Base-by-base conservation (phyloP, 2,888 invertebrate species). In the Andrena haemorrhoa region DNA sequence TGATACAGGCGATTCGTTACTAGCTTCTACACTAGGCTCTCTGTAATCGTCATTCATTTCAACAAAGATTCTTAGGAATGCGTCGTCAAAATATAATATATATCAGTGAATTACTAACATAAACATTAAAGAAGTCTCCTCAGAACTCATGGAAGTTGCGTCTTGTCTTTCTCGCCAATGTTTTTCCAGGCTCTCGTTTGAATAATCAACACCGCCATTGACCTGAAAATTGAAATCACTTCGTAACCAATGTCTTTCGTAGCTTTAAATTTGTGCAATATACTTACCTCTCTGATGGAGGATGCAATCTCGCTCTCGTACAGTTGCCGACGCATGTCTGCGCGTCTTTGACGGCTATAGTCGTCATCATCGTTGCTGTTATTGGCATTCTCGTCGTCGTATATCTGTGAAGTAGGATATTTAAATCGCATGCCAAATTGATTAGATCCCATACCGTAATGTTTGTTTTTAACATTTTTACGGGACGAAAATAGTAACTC, bases 221-320 rank as follows among this genome's bases (percentile, higher is more conserved):
- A 74, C 79, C 88, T 88, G 26, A 16, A 74, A 73, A 35, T 33
- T 60, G 10, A 61, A 65, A 61, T 73, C 56, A 61, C 8, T 20
- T 56, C 10, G 51, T 20, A 7, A 23, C 1, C 6, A 35, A 0
- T 51, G 31, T 41, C 35, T 61, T 64, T 51, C n/a, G n/a, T n/a
- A n/a, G n/a, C 29, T 23, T 31, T 8, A 2, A 33, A 2, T 69
- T 61, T 26, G 5, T 61, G 20, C 12, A 75, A 26, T 58, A 20
- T 26, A 60, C 60, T 83, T 77, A 88, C 88, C 69, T 71, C 58
- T 53, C 20, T 71, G 58, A 88, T 78, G 8, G 71, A 35, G 23
- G 26, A 75, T 47, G 65, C 35, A 53, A 88, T 64, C 49, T 65
- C 79, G 31, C 8, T 5, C 65, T 76, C 72, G 1, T 74, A 51